These are phyloP conservation scores for Coluber constrictor DNA, from an alignment of 2,797 vertebrate species.

Conservation along the genomic window DNA sequence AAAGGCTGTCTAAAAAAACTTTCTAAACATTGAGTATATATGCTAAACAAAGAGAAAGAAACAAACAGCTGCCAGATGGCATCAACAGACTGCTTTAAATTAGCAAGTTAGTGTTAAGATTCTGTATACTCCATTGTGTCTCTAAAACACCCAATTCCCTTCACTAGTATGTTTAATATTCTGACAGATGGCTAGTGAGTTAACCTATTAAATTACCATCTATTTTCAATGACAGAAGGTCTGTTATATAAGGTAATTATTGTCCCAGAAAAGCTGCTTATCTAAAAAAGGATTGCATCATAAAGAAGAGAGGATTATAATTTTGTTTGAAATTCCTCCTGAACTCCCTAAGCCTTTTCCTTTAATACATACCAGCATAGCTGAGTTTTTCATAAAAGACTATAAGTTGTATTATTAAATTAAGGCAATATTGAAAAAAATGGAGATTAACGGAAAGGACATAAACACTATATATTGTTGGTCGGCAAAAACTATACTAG, in stretches of 20 bases:
- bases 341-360: not conserved
- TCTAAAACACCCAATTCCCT: constrained; percentile 6
- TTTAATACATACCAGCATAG: not conserved
- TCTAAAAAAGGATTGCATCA: constrained; percentile 5
- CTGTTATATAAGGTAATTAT: not conserved
- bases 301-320: constrained; percentile 2
- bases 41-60: constrained; percentile 6
- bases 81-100: constrained; percentile 22
- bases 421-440: not conserved
- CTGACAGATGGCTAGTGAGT: not conserved
- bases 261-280: constrained; percentile 21
- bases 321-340: not conserved
- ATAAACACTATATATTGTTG: not conserved
- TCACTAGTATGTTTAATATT: constrained; percentile 5
- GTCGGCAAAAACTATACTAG: not conserved
- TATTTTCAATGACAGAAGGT: constrained; percentile 11
- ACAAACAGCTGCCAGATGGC: constrained; percentile 11
- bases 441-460: not conserved
- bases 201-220: constrained; percentile 16
- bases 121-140: not conserved
- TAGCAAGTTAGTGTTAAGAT: constrained; percentile 20
- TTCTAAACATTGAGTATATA: not conserved
- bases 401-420: not conserved
- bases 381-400: not conserved
- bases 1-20: not conserved